A percentile compares a stretch with the other conserved stretches of the same genome.
phyloP scores from a whole-genome alignment of 2,888 invertebrate species.

The Pristionchus entomophagus region DNA sequence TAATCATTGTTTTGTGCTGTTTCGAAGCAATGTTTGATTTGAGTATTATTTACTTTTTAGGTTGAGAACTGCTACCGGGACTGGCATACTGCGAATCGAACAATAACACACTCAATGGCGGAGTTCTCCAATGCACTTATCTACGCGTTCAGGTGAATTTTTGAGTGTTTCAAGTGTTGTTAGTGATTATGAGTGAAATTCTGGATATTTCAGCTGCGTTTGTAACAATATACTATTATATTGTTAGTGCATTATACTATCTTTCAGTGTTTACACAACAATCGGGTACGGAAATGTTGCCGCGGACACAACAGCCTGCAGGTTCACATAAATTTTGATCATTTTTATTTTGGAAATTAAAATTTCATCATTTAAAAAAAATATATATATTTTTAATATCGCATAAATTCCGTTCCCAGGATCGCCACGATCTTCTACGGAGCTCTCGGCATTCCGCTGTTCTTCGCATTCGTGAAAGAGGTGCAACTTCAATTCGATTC shows the following conservation, averaged over 20 bases:
- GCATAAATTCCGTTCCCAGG: background rate
- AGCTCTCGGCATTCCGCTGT: slow-evolving; percentile 67
- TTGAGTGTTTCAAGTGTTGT: background rate
- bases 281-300: slow-evolving; percentile 72
- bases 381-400: background rate
- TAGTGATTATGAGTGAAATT: background rate
- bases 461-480: slow-evolving; percentile 71
- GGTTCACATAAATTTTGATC: slow-evolving; percentile 27
- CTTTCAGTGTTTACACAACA: slow-evolving; percentile 69
- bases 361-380: background rate
- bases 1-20: background rate
- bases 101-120: slow-evolving; percentile 65
- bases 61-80: slow-evolving; percentile 48
- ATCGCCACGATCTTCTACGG: slow-evolving; percentile 69
- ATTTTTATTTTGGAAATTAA: background rate
- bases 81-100: slow-evolving; percentile 63
- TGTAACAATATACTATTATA: background rate
- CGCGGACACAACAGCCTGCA: slow-evolving; percentile 61
- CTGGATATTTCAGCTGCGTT: background rate
- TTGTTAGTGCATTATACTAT: no score
- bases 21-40: background rate
- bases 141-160: slow-evolving; percentile 66
- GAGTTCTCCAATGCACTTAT: slow-evolving; percentile 69
- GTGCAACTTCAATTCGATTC: background rate
- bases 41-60: background rate